A percentile compares a stretch with the other conserved stretches of the same genome.
These are phyloP conservation scores for Diadophis punctatus DNA, from an alignment of 2,113 vertebrate species.

Conservation along the genomic window DNA sequence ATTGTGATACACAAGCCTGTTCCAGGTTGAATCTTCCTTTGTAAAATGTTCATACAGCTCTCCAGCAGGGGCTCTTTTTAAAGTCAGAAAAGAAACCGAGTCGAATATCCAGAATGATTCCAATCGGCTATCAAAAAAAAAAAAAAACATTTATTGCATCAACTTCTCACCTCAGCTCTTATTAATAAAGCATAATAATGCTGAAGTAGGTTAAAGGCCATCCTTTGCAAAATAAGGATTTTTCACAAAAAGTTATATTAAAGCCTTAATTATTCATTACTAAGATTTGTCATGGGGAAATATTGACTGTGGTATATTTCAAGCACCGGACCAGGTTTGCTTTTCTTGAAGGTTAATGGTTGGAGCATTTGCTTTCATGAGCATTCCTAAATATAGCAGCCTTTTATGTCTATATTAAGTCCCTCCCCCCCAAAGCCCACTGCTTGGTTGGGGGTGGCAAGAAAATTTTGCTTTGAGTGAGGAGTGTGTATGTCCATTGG, in stretches of 20 bases:
- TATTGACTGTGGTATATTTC: slow-evolving; percentile 82
- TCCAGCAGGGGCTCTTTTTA: slow-evolving; percentile 79
- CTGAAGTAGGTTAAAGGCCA: slow-evolving; percentile 78
- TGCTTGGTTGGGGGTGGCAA: not conserved
- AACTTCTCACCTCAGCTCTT: slow-evolving; percentile 56
- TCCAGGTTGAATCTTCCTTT: slow-evolving; percentile 81
- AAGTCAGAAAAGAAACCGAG: slow-evolving; percentile 78
- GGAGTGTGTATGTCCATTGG: not conserved
- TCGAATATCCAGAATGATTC: slow-evolving; percentile 77
- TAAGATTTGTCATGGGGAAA: slow-evolving; percentile 89
- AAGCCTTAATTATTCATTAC: slow-evolving; percentile 97
- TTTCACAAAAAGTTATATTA: slow-evolving; percentile 87
- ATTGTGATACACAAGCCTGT: slow-evolving; percentile 66
- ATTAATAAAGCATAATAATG: slow-evolving; percentile 72
- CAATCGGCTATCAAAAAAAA: slow-evolving; percentile 75
- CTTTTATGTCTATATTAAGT: slow-evolving; percentile 69
- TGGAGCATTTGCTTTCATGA: slow-evolving; percentile 75
- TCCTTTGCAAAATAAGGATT: slow-evolving; percentile 88
- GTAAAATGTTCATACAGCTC: slow-evolving; percentile 92
- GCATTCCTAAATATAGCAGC: slow-evolving; percentile 70
- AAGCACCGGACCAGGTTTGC: slow-evolving; percentile 76
- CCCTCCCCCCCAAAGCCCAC: not conserved
- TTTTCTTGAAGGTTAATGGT: slow-evolving; percentile 87
- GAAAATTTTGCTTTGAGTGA: not conserved
- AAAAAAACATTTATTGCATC: slow-evolving; percentile 80